Conservation (phyloP, 2,888 invertebrate species). For the Cylindroiulus punctatus region DNA sequence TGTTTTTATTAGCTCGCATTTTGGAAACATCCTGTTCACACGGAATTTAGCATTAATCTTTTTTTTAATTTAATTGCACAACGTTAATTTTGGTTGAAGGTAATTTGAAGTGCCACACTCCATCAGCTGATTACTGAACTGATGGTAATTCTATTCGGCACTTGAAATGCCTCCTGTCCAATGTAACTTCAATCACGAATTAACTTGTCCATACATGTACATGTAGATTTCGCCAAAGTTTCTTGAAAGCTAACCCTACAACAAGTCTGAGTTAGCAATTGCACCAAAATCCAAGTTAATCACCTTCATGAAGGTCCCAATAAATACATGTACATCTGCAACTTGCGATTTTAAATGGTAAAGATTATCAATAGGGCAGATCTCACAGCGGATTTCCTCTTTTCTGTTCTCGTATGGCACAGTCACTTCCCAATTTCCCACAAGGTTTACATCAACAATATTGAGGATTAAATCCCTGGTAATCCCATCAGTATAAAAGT, state of each 20-base stretch:
- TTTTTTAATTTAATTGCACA: neutral
- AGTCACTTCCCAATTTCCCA: neutral
- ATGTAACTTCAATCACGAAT: too few relatives aligned
- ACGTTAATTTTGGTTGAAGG: neutral
- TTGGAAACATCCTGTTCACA: neutral
- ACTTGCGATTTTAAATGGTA: neutral
- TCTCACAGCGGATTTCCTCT: conserved; percentile 1
- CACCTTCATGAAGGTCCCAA: too few relatives aligned
- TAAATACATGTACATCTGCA: neutral
- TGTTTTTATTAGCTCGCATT: neutral
- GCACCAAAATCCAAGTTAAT: too few relatives aligned
- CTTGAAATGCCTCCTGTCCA: neutral
- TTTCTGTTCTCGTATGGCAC: neutral
- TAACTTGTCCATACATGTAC: too few relatives aligned
- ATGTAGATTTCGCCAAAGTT: too few relatives aligned
- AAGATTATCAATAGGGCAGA: neutral
- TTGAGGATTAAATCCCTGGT: neutral
- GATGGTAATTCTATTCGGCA: neutral
- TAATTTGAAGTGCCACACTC: neutral
- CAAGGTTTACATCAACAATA: neutral
- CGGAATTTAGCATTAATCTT: neutral
- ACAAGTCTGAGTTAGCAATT: too few relatives aligned
- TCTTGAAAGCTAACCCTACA: too few relatives aligned
- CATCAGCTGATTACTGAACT: neutral
- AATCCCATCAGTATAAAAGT: neutral